A percentile compares a stretch with the other conserved stretches of the same genome.
These are phyloP conservation scores for Planococcus citri DNA, from an alignment of 1,140 invertebrate species.

Conservation along the genomic window DNA sequence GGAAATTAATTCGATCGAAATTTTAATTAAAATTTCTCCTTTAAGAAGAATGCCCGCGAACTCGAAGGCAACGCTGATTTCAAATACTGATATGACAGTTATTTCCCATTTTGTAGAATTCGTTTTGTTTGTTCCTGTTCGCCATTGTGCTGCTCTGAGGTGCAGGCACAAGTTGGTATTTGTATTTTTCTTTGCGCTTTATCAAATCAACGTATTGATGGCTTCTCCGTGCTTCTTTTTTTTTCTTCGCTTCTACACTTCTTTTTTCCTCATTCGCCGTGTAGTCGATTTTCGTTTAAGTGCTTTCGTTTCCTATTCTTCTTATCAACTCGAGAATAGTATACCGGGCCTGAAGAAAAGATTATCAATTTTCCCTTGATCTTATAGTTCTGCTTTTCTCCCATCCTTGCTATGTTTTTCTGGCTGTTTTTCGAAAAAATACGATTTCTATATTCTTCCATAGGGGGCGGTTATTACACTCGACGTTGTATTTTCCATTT, in stretches of 20 bases:
- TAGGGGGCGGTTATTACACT: not conserved
- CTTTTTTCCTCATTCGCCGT: too few relatives aligned
- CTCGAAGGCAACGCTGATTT: too few relatives aligned
- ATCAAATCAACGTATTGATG: constrained; percentile 8
- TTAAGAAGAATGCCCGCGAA: not conserved
- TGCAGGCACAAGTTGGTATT: not conserved
- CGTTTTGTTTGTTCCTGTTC: constrained; percentile 13
- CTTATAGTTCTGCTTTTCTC: not conserved
- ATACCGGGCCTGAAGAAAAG: not conserved
- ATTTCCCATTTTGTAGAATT: constrained; percentile 8
- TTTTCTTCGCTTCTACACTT: too few relatives aligned
- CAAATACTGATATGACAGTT: not conserved
- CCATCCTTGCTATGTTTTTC: too few relatives aligned
- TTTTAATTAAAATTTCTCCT: not conserved
- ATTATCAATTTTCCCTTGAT: constrained; percentile 18
- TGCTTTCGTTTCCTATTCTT: constrained; percentile 15
- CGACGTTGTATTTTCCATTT: not conserved
- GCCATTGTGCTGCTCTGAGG: not conserved
- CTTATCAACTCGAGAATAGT: not conserved
- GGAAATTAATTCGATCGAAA: not conserved
- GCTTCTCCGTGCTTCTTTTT: not conserved
- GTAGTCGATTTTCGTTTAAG: constrained; percentile 16
- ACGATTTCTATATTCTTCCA: constrained; percentile 11
- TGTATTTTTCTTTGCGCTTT: constrained; percentile 14
- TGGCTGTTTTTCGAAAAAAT: not conserved